Evolutionary conservation across 1,140 invertebrate species (phyloP), one percentile per base, ranked within the genome.

Genomic region (Papilio dardanus): DNA sequence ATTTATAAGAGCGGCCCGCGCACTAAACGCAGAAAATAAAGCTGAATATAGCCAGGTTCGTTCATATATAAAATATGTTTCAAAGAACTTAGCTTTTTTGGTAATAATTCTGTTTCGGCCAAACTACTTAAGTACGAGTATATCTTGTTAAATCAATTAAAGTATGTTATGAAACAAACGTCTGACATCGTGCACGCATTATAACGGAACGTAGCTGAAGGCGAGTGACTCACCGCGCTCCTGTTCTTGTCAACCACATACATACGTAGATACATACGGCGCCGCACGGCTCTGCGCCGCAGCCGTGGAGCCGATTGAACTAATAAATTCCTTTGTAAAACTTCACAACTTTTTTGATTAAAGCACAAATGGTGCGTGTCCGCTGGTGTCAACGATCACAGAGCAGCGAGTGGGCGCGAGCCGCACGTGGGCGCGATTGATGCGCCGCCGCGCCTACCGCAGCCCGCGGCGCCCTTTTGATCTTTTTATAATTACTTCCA

Each of bases 151-250:
- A 8, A 58, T 54, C 19, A 54, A 24, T 58, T 37, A 37, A 28
- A 12, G 54, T 58, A 28, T 24, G 21, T 58, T 24, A 58, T 58
- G 28, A 24, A 12, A 21, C 50, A 2, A 65, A 33, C 12, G 54
- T 14, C 58, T 54, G 31, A 37, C 40, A 73, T 14, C 21, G 24
- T 10, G 12, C 54, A 28, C 24, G 10, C 24, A 58, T 58, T 10
- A 12, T 58, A 58, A 54, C 24, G 50, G 24, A 54, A 46, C 40
- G 66, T 73, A 35, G 68, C 73, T 73, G 50, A 30, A 35, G 69
- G 62, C 67, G 78, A 68, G 79, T 80, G 79, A 80, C 74, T 80
- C 79, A 80, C 66, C 14, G 12, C 66, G 66, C 66, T 37, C 31
- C 66, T 37, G 66, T 68, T 65, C 8, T 65, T 66, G 62, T 66